Conservation (phyloP, 2,113 vertebrate genomes). For the Barnardius zonarius region DNA sequence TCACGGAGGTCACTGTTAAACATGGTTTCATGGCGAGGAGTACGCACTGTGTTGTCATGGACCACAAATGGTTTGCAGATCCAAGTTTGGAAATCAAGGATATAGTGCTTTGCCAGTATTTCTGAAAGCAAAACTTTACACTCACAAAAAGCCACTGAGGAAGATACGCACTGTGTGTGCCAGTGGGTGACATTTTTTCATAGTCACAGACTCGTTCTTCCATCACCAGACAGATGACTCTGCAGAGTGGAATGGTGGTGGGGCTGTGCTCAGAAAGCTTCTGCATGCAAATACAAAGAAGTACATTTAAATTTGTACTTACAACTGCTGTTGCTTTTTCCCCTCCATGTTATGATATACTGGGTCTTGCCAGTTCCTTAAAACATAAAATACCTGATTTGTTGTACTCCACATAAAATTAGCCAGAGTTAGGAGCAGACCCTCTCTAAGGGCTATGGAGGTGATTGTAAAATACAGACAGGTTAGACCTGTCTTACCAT, state of each 20-base stretch:
- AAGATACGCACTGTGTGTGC: neutral
- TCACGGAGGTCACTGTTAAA: neutral
- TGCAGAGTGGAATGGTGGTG: neutral
- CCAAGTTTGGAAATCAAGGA: neutral
- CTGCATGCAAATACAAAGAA: neutral
- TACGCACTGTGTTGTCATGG: neutral
- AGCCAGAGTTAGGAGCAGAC: neutral
- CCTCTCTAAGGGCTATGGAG: neutral
- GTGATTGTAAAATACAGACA: neutral
- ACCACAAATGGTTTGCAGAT: conserved; percentile 28
- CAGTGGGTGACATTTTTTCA: neutral
- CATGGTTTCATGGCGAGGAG: neutral
- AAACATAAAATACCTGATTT: neutral
- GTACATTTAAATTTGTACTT: neutral
- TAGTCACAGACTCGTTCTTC: neutral
- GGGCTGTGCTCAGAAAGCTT: neutral
- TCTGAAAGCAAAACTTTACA: neutral
- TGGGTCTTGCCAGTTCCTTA: neutral
- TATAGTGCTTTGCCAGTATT: neutral
- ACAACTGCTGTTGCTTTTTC: neutral
- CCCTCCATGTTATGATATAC: neutral
- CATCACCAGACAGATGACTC: neutral
- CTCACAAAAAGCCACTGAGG: neutral
- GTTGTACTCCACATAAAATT: neutral
- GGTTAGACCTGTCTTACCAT: neutral